Evolutionary conservation across 2,113 vertebrate species (phyloP), one percentile per base, ranked within the genome.

Genomic region (Lipophrys pholis): DNA sequence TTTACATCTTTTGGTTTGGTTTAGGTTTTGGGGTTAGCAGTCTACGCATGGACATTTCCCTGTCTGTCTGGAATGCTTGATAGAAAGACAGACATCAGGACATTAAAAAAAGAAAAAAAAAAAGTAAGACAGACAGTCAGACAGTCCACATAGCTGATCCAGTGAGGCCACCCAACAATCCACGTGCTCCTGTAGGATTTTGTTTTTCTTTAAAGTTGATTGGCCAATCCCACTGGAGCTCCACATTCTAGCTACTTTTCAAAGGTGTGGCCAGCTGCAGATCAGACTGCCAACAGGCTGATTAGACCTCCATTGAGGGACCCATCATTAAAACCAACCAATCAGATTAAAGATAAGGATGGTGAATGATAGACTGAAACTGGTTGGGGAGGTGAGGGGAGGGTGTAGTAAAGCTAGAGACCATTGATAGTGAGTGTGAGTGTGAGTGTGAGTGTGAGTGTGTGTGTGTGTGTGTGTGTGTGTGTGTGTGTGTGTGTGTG

Each of bases 221-320:
- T 93, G 92, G 94, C 86, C 92, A 92, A 93, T 94, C 94, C 94
- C 94, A 85, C 90, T 57, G 78, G 88, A 94, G 93, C 93, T 94
- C 91, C 93, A 88, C 87, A 90, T 94, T 94, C 93, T 81, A 87
- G 90, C 64, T 71, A 81, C 83, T 86, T 79, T 83, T 83, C 66
- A 76, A 86, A 82, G 69, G 90, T 56, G 46, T 91, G 93, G 78
- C 79, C 17, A 55, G 88, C 89, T 89, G 91, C 89, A 91, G 87
- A 84, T 92, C 86, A 93, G 91, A 89, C 90, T 92, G 91, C 91
- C 94, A 73, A 11, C 69, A 90, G 92, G 82, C 91, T 93, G 91
- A 94, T 91, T 91, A 91, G 89, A 93, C 81, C 90, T 95, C 93
- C 82, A 68, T 88, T 93, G 91, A 81, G 87, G 85, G 91, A 95